phyloP scores from a whole-genome alignment of 1,140 invertebrate genomes.

The Drosophila aff. region DNA sequence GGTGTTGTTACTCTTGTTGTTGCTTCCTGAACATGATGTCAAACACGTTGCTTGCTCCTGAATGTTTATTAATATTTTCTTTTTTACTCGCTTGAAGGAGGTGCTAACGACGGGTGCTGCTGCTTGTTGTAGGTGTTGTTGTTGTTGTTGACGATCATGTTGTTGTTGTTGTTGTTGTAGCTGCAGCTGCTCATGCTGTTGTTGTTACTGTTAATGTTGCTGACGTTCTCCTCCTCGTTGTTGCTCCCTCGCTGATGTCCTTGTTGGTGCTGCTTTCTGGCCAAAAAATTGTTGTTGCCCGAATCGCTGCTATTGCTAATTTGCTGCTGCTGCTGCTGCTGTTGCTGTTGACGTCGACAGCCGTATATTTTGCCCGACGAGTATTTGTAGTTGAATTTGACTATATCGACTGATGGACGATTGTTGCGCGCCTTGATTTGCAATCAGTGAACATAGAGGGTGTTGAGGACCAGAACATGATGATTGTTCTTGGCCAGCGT shows the following conservation, averaged over 20 bases:
- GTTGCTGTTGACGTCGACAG: constrained; percentile 52
- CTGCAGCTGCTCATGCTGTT: constrained; percentile 4
- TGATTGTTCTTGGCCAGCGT: constrained; percentile 99
- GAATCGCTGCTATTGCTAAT: constrained; percentile 1
- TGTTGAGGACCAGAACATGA: constrained; percentile 98
- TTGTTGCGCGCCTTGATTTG: constrained; percentile 80
- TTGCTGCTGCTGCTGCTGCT: constrained; percentile 33
- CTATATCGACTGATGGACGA: constrained; percentile 75
- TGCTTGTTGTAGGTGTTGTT: not conserved
- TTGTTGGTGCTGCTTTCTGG: not conserved
- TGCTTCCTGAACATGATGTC: constrained; percentile 11
- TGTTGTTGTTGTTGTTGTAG: not conserved
- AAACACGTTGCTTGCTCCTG: constrained; percentile 20
- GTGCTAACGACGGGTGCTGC: not conserved
- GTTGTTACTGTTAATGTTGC: constrained; percentile 1
- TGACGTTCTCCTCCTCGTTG: not conserved
- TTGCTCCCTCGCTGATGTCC: not conserved
- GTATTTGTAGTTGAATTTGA: constrained; percentile 78
- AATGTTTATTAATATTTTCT: not conserved
- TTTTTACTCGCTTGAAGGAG: constrained; percentile 7
- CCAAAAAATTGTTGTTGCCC: not conserved
- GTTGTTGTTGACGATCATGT: not conserved
- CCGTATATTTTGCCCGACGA: constrained; percentile 71
- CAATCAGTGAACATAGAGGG: constrained; percentile 94
- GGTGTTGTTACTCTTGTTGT: not conserved